These are phyloP conservation scores for Parascotia fuliginaria DNA, from an alignment of 2,888 invertebrate genomes.

Conservation along the genomic window DNA sequence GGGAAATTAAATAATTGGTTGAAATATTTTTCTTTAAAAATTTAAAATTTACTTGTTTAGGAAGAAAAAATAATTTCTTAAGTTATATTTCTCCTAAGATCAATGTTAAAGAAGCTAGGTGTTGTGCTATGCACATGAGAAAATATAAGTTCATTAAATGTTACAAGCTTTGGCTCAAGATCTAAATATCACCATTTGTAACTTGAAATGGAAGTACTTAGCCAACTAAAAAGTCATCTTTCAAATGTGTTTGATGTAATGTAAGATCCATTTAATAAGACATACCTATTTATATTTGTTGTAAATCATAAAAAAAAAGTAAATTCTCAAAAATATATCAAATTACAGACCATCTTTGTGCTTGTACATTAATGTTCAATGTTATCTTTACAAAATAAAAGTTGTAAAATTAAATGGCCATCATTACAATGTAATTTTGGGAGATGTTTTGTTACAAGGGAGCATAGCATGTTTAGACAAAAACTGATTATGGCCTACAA, in stretches of 20 bases:
- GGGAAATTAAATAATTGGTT: constrained; percentile 56
- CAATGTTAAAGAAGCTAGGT: constrained; percentile 50
- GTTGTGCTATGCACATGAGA: constrained; percentile 42
- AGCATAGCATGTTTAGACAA: constrained; percentile 25
- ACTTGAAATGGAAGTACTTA: constrained; percentile 31
- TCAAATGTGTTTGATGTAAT: constrained; percentile 36
- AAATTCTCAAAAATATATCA: constrained; percentile 24
- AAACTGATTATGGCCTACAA: constrained; percentile 46
- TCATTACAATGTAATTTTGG: constrained; percentile 15
- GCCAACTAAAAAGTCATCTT: constrained; percentile 31
- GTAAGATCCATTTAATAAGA: constrained; percentile 29
- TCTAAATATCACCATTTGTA: constrained; percentile 25
- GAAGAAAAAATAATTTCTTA: constrained; percentile 58
- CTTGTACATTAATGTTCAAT: constrained; percentile 33
- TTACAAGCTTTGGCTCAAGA: constrained; percentile 10
- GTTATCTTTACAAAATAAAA: constrained; percentile 26
- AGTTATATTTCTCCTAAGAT: constrained; percentile 67
- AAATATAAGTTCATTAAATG: constrained; percentile 30
- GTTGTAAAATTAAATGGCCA: constrained; percentile 18
- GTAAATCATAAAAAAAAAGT: constrained; percentile 32
- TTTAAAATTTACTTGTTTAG: constrained; percentile 46
- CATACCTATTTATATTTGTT: constrained; percentile 21
- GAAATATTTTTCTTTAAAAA: constrained; percentile 41
- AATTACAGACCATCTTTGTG: constrained; percentile 30
- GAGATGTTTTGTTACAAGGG: constrained; percentile 14